A percentile compares a stretch with the other conserved stretches of the same genome.
These are phyloP conservation scores for Hofmannophila pseudospretella DNA, from an alignment of 2,888 invertebrate species.

Conservation along the genomic window DNA sequence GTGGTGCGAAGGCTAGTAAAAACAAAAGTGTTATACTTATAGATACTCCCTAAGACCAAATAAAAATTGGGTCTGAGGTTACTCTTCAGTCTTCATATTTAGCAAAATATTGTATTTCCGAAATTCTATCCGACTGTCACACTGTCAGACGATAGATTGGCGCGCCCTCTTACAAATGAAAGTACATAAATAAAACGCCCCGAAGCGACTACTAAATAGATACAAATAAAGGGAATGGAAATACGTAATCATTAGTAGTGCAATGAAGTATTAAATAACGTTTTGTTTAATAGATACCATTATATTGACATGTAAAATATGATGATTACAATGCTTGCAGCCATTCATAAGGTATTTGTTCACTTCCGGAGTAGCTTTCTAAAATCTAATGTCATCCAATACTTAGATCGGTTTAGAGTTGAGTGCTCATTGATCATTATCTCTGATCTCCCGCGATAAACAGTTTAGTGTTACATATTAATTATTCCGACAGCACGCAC, in stretches of 20 bases:
- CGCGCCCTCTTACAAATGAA: not conserved
- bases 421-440: conserved; percentile 10
- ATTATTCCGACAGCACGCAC: conserved; percentile 1
- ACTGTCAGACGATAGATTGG: not conserved
- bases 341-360: conserved; percentile 22
- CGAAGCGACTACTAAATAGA: not conserved
- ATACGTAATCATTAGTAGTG: not conserved
- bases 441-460: conserved; percentile 7
- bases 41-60: too few species aligned
- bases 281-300: conserved; percentile 12
- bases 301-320: conserved; percentile 18
- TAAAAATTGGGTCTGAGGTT: too few species aligned
- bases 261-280: conserved; percentile 7
- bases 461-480: conserved; percentile 6
- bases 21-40: too few species aligned
- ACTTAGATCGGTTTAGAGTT: conserved; percentile 6
- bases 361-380: conserved; percentile 32
- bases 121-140: too few species aligned
- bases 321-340: conserved; percentile 25
- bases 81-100: too few species aligned
- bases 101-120: too few species aligned
- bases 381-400: conserved; percentile 19
- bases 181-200: conserved; percentile 3
- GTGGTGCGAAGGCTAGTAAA: too few species aligned
- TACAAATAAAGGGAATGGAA: not conserved